A percentile compares a stretch with the other conserved stretches of the same genome.
Evolutionary conservation across 1,140 invertebrate genomes (phyloP).

Genomic region (Lepidurus couesii): DNA sequence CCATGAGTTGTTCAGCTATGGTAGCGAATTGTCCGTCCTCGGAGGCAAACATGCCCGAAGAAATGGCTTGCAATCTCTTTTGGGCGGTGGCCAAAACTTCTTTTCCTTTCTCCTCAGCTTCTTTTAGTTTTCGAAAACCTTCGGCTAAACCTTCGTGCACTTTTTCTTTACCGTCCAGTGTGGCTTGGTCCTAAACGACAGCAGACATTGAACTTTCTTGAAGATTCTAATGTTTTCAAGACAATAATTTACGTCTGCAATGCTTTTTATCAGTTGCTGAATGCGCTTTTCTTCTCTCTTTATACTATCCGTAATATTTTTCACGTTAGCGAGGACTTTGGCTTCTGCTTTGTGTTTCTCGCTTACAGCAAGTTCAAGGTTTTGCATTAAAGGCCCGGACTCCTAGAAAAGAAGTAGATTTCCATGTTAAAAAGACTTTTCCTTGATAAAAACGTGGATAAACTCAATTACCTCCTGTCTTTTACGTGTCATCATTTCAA

Average conservation of each 20-base stretch:
- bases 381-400: slow-evolving; percentile 57
- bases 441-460: background rate
- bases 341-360: slow-evolving; percentile 62
- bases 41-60: slow-evolving; percentile 68
- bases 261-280: slow-evolving; percentile 61
- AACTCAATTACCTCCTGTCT: slow-evolving; percentile 46
- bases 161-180: slow-evolving; percentile 57
- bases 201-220: slow-evolving; percentile 32
- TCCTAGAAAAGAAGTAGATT: slow-evolving; percentile 49
- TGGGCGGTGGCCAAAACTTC: slow-evolving; percentile 66
- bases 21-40: slow-evolving; percentile 78
- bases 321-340: slow-evolving; percentile 58
- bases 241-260: slow-evolving; percentile 51
- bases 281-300: slow-evolving; percentile 63
- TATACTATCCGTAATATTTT: slow-evolving; percentile 62
- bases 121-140: slow-evolving; percentile 63
- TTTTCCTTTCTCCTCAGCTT: slow-evolving; percentile 59
- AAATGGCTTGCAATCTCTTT: slow-evolving; percentile 74
- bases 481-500: slow-evolving; percentile 47
- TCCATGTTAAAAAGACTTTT: slow-evolving; percentile 43
- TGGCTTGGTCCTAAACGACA: slow-evolving; percentile 55
- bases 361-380: slow-evolving; percentile 60
- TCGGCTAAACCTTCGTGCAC: slow-evolving; percentile 60
- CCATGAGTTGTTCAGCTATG: slow-evolving; percentile 80
- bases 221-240: background rate